Base-by-base conservation (phyloP, 2,113 vertebrate genomes). In the Willisornis vidua region DNA sequence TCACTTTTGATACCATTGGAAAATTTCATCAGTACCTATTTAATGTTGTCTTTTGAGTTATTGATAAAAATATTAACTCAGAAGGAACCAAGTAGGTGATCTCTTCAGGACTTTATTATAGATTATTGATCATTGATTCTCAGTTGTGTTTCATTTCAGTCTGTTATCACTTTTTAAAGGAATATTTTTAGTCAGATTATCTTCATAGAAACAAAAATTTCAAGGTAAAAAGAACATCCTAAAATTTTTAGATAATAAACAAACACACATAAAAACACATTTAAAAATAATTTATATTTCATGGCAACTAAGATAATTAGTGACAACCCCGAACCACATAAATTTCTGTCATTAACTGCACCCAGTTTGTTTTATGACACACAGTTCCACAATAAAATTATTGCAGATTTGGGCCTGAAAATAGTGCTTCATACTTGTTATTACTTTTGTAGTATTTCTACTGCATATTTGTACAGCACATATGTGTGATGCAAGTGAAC, bases 251-350 rank as follows among this genome's bases (percentile, higher is more conserved):
- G 37, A 39, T 39, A 63, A 39, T 39, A 63, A 77, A 43, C 1
- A 61, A 49, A 25, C 11, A 23, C 9, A 49, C 18, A 45, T 19
- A 15, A 90, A 67, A 66, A 9, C 23, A 9, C 2, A 29, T 41
- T 45, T 33, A 0, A 51, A 84, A 61, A 6, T 0, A 0, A 11
- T 9, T 48, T 31, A 3, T 24, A 43, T 28, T 81, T 81, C 17
- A 45, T 39, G 20, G 22, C 19, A 81, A 17, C 15, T 57, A 28
- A 68, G 15, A 9, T 77, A 91, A 89, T 61, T 86, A 57, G 16
- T 66, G 19, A 22, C n/a, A 54, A 41, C 4, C 3, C 14, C 46
- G 10, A 70, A 29, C 8, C 33, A 61, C 31, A 75, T 51, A 20
- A 59, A 52, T 78, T 71, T 86, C 39, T 52, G 22, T 46, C 66